A percentile compares a stretch with the other conserved stretches of the same genome.
Conservation (phyloP, 2,888 invertebrate genomes). For the Nomada fucata region DNA sequence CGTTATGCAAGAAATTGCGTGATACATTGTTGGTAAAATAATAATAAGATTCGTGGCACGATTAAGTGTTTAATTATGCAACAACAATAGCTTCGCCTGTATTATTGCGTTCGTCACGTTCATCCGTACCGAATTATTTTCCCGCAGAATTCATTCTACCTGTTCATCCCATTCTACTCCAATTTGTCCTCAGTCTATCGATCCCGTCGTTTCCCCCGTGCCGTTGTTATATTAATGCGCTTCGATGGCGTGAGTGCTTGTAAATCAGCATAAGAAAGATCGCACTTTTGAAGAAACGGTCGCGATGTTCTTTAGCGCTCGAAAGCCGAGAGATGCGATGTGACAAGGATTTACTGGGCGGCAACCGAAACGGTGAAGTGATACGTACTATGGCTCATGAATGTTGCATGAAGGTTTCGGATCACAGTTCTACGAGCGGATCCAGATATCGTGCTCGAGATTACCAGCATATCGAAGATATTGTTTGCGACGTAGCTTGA, state of each 20-base stretch:
- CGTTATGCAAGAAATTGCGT: too few relatives aligned
- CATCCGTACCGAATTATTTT: neutral
- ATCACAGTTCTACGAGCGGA: slow-evolving; percentile 55
- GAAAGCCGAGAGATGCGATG: slow-evolving; percentile 49
- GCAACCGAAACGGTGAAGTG: slow-evolving; percentile 59
- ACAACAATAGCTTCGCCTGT: too few relatives aligned
- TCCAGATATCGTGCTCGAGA: slow-evolving; percentile 58
- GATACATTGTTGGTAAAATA: too few relatives aligned
- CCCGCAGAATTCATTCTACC: neutral
- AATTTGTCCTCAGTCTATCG: slow-evolving; percentile 5
- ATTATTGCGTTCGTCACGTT: neutral
- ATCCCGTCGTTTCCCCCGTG: slow-evolving; percentile 12
- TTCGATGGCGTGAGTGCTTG: slow-evolving; percentile 9
- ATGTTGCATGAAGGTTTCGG: slow-evolving; percentile 70
- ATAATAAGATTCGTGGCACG: too few relatives aligned
- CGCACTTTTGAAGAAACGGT: slow-evolving; percentile 34
- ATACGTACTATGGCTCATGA: slow-evolving; percentile 64
- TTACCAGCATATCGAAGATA: slow-evolving; percentile 70
- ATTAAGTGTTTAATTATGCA: too few relatives aligned
- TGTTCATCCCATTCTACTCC: neutral
- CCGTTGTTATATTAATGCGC: slow-evolving; percentile 17
- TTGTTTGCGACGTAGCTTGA: slow-evolving; percentile 33
- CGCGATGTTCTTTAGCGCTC: slow-evolving; percentile 45
- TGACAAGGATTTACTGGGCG: slow-evolving; percentile 65
- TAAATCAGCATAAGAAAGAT: slow-evolving; percentile 49